Base-by-base conservation (phyloP, 2,113 vertebrate species). In the Bambusicola thoracicus region DNA sequence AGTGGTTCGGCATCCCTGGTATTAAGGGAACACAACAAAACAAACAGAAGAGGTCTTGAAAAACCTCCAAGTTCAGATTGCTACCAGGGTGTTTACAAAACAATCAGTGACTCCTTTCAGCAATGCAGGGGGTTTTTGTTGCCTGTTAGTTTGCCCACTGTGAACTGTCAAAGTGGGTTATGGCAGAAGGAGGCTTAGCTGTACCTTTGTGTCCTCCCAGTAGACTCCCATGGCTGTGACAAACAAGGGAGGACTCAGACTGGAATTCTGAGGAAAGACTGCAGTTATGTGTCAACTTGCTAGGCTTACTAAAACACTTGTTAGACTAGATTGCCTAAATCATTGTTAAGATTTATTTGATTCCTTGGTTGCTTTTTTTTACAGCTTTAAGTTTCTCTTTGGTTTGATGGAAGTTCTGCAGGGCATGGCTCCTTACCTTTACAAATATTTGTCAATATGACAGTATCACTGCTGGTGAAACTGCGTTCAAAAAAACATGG, bases 21-120 rank as follows among this genome's bases (percentile, higher is more conserved):
- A 69, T 55, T 69, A 55, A 76, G 15, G 72, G 73, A 90, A 85
- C 24, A 51, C 78, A 92, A 79, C 68, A 67, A 70, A 92, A 69
- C 41, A 75, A 92, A 65, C 48, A 75, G 59, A 87, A 82, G 67
- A 79, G 38, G 29, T 82, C 67, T 51, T 89, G 75, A 92, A 93
- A 94, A 85, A 10, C 20, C 46, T 95, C 84, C 34, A 90, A 66
- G 44, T 81, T 94, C 30, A 73, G 21, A 49, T 30, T 62, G 24
- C n/a, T 48, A 85, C 67, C 20, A 55, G 55, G 53, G 62, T 51
- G 55, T 38, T 85, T 55, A 13, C 30, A 68, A 44, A 90, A 75
- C 32, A 72, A 27, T 44, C 32, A 70, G n/a, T 41, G 48, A 48
- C 59, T 80, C 22, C 68, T 70, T 36, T 41, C 49, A 74, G 55